Percentiles rank a stretch among this genome's conserved stretches.
phyloP scores from a whole-genome alignment of 2,888 invertebrate species.

The Phengaris arion region DNA sequence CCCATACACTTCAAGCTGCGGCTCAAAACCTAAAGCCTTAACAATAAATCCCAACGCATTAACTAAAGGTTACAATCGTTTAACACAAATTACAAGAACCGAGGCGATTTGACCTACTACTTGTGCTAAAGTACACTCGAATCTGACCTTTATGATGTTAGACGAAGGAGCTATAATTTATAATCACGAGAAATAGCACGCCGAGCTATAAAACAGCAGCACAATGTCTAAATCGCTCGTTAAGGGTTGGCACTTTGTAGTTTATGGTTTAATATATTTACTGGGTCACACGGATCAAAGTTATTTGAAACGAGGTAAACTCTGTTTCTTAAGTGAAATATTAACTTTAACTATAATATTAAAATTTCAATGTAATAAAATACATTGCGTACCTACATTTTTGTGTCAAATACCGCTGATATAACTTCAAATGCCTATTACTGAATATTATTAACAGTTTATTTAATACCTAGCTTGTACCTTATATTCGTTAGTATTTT shows the following conservation, averaged over 20 bases:
- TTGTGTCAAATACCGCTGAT: too few relatives aligned
- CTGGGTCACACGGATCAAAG: neutral
- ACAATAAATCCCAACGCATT: slow-evolving; percentile 19
- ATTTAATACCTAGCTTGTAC: too few relatives aligned
- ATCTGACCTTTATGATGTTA: slow-evolving; percentile 8
- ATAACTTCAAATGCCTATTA: too few relatives aligned
- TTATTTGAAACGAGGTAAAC: neutral
- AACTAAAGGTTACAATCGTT: slow-evolving; percentile 17
- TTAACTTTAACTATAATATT: neutral
- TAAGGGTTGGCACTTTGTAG: slow-evolving; percentile 7
- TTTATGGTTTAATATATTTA: slow-evolving; percentile 2
- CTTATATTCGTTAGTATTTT: too few relatives aligned
- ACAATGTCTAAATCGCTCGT: slow-evolving; percentile 21
- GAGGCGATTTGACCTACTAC: slow-evolving; percentile 14
- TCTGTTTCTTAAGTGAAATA: neutral
- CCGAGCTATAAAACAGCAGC: slow-evolving; percentile 20
- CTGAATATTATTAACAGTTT: too few relatives aligned
- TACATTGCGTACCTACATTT: too few relatives aligned
- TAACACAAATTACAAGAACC: slow-evolving; percentile 12
- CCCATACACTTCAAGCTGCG: neutral
- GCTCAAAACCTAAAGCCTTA: slow-evolving; percentile 1
- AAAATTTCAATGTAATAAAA: too few relatives aligned
- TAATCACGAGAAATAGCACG: slow-evolving; percentile 19
- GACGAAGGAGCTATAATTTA: slow-evolving; percentile 3
- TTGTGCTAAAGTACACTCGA: neutral